Evolutionary conservation across 2,888 invertebrate genomes (phyloP), one percentile per base, ranked within the genome.

Genomic region (Tetrapedia diversipes): DNA sequence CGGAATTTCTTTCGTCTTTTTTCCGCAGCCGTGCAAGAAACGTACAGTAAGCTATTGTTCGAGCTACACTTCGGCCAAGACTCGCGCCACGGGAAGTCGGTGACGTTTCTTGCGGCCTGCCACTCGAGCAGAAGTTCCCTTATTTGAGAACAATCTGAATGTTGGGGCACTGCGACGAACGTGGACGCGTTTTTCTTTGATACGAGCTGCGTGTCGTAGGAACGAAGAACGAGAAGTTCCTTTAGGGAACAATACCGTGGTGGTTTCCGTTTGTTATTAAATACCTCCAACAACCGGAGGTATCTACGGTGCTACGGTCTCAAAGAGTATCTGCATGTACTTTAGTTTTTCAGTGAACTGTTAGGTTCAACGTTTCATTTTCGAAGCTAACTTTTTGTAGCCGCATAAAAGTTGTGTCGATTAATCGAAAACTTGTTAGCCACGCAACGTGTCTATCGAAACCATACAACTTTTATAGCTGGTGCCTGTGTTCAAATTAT

Each of bases 11-110:
- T 69, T 80, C 68, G 51, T 34, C 41, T 54, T 75, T 75, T 80
- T 75, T 71, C n/a, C n/a, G 43, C 65, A 43, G 0, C n/a, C 14
- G 24, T 32, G 65, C 70, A 73, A 80, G 69, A 70, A 80, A 47
- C 77, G 69, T 27, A 66, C 67, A 64, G 70, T 72, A 63, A 65
- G 59, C 71, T 74, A 81, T 81, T 81, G 81, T 81, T 81, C 66
- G 39, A 45, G 53, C 64, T 59, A 22, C 49, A 39, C 41, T 47
- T 60, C 49, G 53, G 4, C 27, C 27, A 27, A 41, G 57, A 43
- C 14, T n/a, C 41, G 19, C 14, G 37, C 39, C 19, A 45, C 56
- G 64, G 77, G 64, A 75, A 77, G 63, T 61, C 69, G 57, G 19
- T 61, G 49, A 63, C 59, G 76, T 56, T 76, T 77, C 60, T 68